Conservation (phyloP, 23 tunicate species). For the Trididemnum nubilum region DNA sequence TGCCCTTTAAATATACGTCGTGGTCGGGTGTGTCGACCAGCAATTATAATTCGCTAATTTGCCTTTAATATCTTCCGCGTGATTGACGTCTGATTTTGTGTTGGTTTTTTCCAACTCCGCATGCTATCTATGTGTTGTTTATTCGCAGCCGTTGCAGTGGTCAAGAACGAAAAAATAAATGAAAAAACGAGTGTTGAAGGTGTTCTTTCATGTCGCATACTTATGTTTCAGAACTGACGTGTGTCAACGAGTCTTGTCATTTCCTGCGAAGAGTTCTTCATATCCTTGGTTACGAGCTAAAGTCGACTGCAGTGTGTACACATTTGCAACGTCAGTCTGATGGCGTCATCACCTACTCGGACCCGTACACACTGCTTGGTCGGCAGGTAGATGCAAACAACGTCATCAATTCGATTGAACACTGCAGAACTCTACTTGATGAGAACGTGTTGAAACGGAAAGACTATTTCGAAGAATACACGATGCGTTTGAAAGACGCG, state of each 20-base stretch:
- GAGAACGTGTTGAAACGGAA: conserved; percentile 1
- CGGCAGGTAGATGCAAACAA: conserved; percentile 31
- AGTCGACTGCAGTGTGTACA: conserved; percentile 72
- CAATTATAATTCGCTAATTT: too few species aligned
- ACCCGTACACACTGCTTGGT: conserved; percentile 43
- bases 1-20: too few species aligned
- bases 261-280: conserved; percentile 60
- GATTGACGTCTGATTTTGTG: too few species aligned
- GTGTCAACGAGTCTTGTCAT: conserved; percentile 58
- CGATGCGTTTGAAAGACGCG: neutral
- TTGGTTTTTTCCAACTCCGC: too few species aligned
- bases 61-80: too few species aligned
- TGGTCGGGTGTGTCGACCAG: too few species aligned
- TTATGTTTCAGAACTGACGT: conserved; percentile 47
- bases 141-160: too few species aligned
- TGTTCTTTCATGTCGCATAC: too few species aligned
- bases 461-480: neutral
- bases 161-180: too few species aligned
- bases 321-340: conserved; percentile 48
- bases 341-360: conserved; percentile 33
- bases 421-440: neutral
- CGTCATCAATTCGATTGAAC: conserved; percentile 21
- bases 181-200: too few species aligned
- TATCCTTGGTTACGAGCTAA: conserved; percentile 50
- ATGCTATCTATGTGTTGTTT: too few species aligned